phyloP scores from a whole-genome alignment of 1,140 invertebrate species.

The Drosophila pallidifrons region DNA sequence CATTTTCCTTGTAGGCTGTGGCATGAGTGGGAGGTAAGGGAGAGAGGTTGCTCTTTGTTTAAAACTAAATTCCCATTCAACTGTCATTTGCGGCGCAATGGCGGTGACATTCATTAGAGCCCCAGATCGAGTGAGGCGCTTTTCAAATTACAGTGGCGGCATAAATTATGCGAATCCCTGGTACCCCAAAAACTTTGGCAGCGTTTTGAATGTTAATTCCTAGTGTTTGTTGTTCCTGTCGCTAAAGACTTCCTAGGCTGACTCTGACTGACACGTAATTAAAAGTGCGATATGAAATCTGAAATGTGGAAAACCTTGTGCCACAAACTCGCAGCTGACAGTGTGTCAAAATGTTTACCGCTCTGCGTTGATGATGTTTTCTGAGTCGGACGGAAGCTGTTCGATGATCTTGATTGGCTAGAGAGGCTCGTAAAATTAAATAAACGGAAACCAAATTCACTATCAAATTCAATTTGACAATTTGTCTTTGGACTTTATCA shows the following conservation, averaged over 20 bases:
- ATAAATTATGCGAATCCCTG: conserved; percentile 48
- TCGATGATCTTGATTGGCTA: conserved; percentile 55
- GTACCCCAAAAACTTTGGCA: conserved; percentile 33
- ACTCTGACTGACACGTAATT: conserved; percentile 60
- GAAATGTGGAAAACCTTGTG: conserved; percentile 4
- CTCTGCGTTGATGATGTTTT: not conserved
- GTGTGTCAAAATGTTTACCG: conserved; percentile 31
- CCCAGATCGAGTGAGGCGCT: conserved; percentile 3
- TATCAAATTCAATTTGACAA: conserved; percentile 81
- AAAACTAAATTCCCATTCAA: conserved; percentile 72
- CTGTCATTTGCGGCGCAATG: conserved; percentile 69
- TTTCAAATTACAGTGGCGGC: conserved; percentile 50
- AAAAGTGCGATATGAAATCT: conserved; percentile 54
- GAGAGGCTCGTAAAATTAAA: conserved; percentile 70
- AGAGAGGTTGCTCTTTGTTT: conserved; percentile 52
- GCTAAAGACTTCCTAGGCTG: conserved; percentile 54
- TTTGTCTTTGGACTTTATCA: conserved; percentile 64
- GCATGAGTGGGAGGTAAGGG: not conserved
- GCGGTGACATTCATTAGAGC: conserved; percentile 47
- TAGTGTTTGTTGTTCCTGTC: conserved; percentile 35
- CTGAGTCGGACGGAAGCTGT: conserved; percentile 11
- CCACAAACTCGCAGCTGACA: conserved; percentile 27
- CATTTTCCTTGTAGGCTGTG: conserved; percentile 63
- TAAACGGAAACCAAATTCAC: conserved; percentile 75
- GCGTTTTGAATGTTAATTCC: conserved; percentile 57